A percentile compares a stretch with the other conserved stretches of the same genome.
phyloP scores from a whole-genome alignment of 1,140 invertebrate genomes.

The Macrobrachium nipponense region DNA sequence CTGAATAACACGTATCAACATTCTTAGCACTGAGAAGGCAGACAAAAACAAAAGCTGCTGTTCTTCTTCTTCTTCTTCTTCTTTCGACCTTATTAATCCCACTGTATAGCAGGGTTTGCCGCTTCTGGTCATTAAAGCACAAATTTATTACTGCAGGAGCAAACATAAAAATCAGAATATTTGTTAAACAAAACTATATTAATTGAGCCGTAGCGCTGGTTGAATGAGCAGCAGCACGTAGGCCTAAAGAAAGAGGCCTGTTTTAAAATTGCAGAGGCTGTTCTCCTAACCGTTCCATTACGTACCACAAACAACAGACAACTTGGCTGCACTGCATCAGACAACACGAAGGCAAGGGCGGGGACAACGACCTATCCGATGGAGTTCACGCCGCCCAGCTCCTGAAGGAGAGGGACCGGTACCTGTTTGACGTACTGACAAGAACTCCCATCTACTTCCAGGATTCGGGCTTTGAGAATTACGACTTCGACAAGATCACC shows the following conservation, averaged over 20 bases:
- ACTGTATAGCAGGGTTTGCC: too few species aligned
- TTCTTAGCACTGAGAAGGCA: too few species aligned
- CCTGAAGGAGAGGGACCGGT: slow-evolving; percentile 71
- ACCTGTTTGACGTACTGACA: slow-evolving; percentile 71
- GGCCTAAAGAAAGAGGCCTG: background rate
- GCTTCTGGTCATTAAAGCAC: too few species aligned
- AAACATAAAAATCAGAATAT: too few species aligned
- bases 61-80: too few species aligned
- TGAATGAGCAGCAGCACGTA: too few species aligned
- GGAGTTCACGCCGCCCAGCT: slow-evolving; percentile 72
- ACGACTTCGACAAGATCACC: slow-evolving; percentile 51
- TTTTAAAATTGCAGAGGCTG: background rate
- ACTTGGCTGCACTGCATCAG: slow-evolving; percentile 56
- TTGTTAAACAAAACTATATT: too few species aligned
- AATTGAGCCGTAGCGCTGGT: too few species aligned
- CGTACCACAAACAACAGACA: slow-evolving; percentile 9
- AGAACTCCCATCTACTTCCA: slow-evolving; percentile 48
- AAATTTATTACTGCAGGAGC: too few species aligned
- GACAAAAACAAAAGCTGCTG: too few species aligned
- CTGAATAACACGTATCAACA: too few species aligned
- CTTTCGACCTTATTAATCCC: too few species aligned
- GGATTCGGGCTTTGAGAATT: slow-evolving; percentile 28
- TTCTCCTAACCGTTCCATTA: background rate
- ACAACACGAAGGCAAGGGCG: slow-evolving; percentile 51
- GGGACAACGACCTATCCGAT: slow-evolving; percentile 50